phyloP scores from a whole-genome alignment of 2,113 vertebrate species.

The Mohoua ochrocephala region DNA sequence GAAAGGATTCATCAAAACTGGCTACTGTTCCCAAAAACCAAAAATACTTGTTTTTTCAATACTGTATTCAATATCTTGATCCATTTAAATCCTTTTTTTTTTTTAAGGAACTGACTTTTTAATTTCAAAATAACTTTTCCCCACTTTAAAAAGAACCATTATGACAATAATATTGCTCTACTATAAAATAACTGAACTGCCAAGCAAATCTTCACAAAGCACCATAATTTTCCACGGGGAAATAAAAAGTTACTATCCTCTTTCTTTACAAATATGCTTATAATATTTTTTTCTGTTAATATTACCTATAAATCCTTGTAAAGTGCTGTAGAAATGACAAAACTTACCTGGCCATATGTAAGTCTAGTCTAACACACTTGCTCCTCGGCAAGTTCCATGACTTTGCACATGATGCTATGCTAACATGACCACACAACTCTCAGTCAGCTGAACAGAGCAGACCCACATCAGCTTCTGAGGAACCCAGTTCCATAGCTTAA shows the following conservation, averaged over 20 bases:
- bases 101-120: background rate
- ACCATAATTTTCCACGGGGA: accelerated
- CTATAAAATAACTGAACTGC: background rate
- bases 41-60: background rate
- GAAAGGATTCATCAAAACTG: conserved; percentile 15
- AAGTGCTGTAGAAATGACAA: background rate
- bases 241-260: background rate
- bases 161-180: background rate
- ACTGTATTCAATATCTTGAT: background rate
- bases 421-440: accelerated
- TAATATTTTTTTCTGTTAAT: background rate
- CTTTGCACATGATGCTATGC: background rate
- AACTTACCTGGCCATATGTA: background rate
- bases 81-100: background rate
- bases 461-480: background rate
- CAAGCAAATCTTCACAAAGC: background rate
- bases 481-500: background rate
- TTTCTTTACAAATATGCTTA: background rate
- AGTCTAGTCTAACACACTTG: background rate
- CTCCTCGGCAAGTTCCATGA: background rate
- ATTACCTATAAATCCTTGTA: background rate
- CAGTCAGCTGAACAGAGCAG: background rate
- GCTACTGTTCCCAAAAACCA: background rate
- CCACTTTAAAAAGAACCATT: background rate
- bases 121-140: background rate